Conservation (phyloP, 2,797 vertebrate genomes). For the Rhinichthys osculus region DNA sequence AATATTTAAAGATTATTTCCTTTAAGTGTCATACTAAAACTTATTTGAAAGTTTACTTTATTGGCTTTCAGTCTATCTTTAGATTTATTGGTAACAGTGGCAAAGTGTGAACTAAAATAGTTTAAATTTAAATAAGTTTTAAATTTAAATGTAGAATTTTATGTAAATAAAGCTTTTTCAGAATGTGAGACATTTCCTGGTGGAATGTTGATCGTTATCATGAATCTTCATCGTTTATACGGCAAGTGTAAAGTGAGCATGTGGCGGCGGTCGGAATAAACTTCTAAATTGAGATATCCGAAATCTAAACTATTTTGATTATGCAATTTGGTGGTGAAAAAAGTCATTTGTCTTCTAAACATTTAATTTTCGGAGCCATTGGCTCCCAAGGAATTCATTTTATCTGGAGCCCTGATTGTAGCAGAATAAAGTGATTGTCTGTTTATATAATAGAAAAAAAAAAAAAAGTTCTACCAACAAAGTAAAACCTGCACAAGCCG, state of each 20-base stretch:
- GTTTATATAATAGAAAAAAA: slow-evolving; percentile 14
- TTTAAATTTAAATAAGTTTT: neutral
- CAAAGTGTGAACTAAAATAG: neutral
- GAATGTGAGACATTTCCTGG: neutral
- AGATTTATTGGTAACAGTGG: neutral
- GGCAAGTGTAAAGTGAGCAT: neutral
- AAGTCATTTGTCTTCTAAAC: slow-evolving; percentile 41
- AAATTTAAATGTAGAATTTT: too few relatives aligned
- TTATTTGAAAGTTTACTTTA: neutral
- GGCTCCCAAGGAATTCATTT: slow-evolving; percentile 36
- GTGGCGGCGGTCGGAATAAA: neutral
- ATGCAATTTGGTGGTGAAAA: slow-evolving; percentile 31
- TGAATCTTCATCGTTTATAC: neutral
- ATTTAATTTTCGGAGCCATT: slow-evolving; percentile 44
- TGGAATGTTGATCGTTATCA: neutral
- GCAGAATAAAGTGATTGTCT: slow-evolving; percentile 30
- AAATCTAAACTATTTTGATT: slow-evolving; percentile 39
- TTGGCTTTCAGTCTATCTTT: neutral
- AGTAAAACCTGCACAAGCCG: slow-evolving; percentile 32
- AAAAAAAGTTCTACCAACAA: slow-evolving; percentile 12
- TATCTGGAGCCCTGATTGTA: slow-evolving; percentile 31
- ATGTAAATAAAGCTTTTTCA: neutral
- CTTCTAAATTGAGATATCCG: neutral
- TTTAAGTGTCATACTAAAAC: neutral
- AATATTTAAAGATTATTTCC: neutral